Evolutionary conservation across 1,140 invertebrate genomes (phyloP), one percentile per base, ranked within the genome.

Genomic region (Drosophila tsacasi): DNA sequence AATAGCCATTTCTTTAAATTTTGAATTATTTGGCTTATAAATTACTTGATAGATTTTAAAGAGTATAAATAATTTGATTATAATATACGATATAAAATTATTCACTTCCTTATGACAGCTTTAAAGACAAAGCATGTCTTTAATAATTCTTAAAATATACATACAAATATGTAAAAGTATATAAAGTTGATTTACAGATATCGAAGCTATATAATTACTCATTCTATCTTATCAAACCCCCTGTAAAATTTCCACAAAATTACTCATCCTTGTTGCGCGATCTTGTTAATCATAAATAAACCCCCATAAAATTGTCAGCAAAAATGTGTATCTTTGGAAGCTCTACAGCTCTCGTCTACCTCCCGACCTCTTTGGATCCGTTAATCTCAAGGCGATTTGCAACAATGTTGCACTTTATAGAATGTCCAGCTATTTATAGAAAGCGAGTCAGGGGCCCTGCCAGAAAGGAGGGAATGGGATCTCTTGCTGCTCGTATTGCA

Each of bases 301-400:
- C 13, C 5, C 49, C n/a, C 47, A 12, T 35, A 63, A 47, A 66
- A 63, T 21, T 37, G 32, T 66, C 32, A n/a, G 25, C 32, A 7
- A 65, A 30, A 47, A 9, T 23, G 5, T 23, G 23, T 23, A 23
- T 47, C 60, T 27, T 37, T 32, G 12, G 12, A 37, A 12, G 13
- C 5, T 9, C 17, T 8, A 50, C 19, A 54, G n/a, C 30, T 59
- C 32, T 39, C 9, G 10, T 2, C 52, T 32, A 30, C n/a, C 40
- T 55, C 32, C n/a, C 54, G 52, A 64, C 32, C 50, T n/a, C 73
- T 54, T 40, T 7, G 37, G 50, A 66, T 67, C 76, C 77, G 62
- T 74, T 87, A 87, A 89, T 87, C 83, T 75, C 58, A 42, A 64
- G 67, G 54, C 72, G 47, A 69, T 79, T 87, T 62, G 68, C 83